A percentile compares a stretch with the other conserved stretches of the same genome.
Evolutionary conservation across 2,888 invertebrate genomes (phyloP).

Genomic region (Ectemnius cavifrons): DNA sequence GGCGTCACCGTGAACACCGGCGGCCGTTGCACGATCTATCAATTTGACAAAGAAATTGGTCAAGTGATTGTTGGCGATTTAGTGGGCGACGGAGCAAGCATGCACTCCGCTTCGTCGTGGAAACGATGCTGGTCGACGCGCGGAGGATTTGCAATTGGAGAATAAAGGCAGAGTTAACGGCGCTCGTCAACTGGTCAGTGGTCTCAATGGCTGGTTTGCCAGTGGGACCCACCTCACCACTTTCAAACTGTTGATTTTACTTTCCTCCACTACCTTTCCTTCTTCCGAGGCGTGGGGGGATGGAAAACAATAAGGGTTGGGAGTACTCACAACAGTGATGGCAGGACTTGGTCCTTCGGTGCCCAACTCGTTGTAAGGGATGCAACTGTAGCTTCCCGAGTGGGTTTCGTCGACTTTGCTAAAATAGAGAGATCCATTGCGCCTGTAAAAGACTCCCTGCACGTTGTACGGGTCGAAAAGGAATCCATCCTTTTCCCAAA

Average conservation of each 20-base stretch:
- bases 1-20: slow-evolving; percentile 91
- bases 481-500: slow-evolving; percentile 96
- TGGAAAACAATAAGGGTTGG: background rate
- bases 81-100: background rate
- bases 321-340: slow-evolving; percentile 83
- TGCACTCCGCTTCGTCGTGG: slow-evolving; percentile 7
- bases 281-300: no score
- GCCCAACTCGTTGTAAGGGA: slow-evolving; percentile 93
- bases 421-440: slow-evolving; percentile 91
- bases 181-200: slow-evolving; percentile 61
- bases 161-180: slow-evolving; percentile 64
- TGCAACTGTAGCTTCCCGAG: slow-evolving; percentile 93
- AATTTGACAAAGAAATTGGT: background rate
- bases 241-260: background rate
- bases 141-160: slow-evolving; percentile 60
- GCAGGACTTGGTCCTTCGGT: slow-evolving; percentile 90
- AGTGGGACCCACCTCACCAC: background rate
- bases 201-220: slow-evolving; percentile 53
- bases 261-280: background rate
- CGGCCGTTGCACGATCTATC: slow-evolving; percentile 87
- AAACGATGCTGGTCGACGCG: slow-evolving; percentile 7
- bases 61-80: background rate
- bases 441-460: slow-evolving; percentile 89
- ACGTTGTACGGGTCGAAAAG: slow-evolving; percentile 94
- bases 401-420: slow-evolving; percentile 91